Evolutionary conservation across 1,140 invertebrate genomes (phyloP).

Genomic region (Zaprionus camerounensis): DNA sequence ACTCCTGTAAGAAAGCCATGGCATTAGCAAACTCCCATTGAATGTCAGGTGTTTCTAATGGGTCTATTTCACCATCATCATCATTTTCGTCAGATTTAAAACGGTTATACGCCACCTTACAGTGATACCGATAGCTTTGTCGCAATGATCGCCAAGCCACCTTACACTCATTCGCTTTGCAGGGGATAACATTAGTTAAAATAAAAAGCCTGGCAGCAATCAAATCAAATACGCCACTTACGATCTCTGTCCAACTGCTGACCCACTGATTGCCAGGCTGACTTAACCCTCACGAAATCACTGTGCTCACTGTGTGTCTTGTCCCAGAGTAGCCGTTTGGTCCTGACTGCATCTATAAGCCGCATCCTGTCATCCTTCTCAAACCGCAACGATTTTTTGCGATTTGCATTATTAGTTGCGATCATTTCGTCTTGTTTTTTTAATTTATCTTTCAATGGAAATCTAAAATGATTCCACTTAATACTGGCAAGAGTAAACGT

Average conservation of each 20-base stretch:
- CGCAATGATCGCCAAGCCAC: constrained; percentile 38
- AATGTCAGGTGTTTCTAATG: constrained; percentile 34
- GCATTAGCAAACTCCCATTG: constrained; percentile 41
- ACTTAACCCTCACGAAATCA: constrained; percentile 24
- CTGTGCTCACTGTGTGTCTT: constrained; percentile 30
- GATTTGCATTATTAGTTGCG: background rate
- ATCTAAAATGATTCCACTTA: background rate
- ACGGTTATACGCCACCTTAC: constrained; percentile 20
- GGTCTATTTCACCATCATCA: constrained; percentile 23
- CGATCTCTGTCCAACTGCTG: constrained; percentile 27
- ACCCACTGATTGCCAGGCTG: constrained; percentile 36
- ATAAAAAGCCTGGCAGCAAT: background rate
- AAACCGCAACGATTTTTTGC: constrained; percentile 23
- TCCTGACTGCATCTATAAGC: constrained; percentile 33
- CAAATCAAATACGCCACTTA: background rate
- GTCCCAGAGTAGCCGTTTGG: constrained; percentile 35
- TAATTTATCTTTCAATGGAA: background rate
- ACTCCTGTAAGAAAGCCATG: constrained; percentile 33
- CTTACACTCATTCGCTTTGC: constrained; percentile 36
- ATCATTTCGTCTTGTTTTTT: background rate
- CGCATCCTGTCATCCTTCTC: constrained; percentile 31
- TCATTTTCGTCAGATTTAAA: background rate
- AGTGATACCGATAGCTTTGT: constrained; percentile 44
- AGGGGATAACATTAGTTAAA: background rate
- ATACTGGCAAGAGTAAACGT: background rate